phyloP scores from a whole-genome alignment of 2,888 invertebrate genomes.

The Alsophila aescularia region DNA sequence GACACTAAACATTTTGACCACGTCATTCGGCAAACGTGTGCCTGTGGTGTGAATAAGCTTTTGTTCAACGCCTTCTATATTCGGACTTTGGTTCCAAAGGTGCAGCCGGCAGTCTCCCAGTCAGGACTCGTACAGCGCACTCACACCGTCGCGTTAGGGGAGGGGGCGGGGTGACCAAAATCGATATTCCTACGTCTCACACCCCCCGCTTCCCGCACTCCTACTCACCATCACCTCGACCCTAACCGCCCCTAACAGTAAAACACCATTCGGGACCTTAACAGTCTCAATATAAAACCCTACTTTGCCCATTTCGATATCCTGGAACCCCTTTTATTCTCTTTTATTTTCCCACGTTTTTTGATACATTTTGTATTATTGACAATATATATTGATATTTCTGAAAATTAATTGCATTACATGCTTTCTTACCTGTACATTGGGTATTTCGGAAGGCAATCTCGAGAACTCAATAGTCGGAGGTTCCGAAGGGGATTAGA shows the following conservation, averaged over 20 bases:
- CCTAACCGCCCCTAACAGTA: constrained; percentile 80
- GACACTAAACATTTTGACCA: constrained; percentile 39
- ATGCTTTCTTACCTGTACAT: constrained; percentile 2
- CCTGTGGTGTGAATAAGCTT: constrained; percentile 60
- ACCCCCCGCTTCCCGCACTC: constrained; percentile 68
- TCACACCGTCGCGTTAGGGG: constrained; percentile 79
- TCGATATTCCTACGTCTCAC: constrained; percentile 81
- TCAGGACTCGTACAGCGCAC: constrained; percentile 72
- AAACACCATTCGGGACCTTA: constrained; percentile 76
- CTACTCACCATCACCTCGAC: constrained; percentile 65
- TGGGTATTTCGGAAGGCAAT: constrained; percentile 1
- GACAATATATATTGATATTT: constrained; percentile 38
- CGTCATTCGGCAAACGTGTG: constrained; percentile 51
- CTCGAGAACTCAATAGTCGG: neutral
- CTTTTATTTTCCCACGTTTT: constrained; percentile 55
- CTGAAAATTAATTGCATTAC: constrained; percentile 1
- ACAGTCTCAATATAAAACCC: constrained; percentile 67
- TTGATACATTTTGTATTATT: constrained; percentile 35
- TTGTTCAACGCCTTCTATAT: constrained; percentile 59
- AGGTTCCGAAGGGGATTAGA: constrained; percentile 31
- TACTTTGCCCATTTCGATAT: constrained; percentile 50
- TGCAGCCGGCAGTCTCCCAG: constrained; percentile 62
- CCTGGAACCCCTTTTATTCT: constrained; percentile 37
- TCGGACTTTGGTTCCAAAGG: constrained; percentile 59
- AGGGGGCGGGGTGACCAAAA: constrained; percentile 80